A percentile compares a stretch with the other conserved stretches of the same genome.
Conservation (phyloP, 2,888 invertebrate species). For the Spatulosminthurus flaviceps region DNA sequence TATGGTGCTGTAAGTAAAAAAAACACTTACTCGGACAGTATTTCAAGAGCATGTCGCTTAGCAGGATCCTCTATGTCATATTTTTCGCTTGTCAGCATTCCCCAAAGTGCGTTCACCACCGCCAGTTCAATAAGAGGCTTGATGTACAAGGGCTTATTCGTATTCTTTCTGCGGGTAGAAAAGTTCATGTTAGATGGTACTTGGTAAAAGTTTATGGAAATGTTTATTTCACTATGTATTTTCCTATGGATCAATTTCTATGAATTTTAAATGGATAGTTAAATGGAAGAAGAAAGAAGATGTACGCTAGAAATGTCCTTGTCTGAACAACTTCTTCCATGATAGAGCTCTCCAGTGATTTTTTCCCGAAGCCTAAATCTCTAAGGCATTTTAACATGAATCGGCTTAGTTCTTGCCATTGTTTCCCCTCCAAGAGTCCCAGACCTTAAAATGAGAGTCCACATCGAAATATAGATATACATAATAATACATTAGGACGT, state of each 20-base stretch:
- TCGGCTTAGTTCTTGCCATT: constrained; percentile 57
- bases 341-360: constrained; percentile 56
- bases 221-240: no score
- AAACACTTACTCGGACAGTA: constrained; percentile 57
- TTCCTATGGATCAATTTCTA: no score
- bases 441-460: constrained; percentile 52
- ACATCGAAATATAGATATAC: neutral
- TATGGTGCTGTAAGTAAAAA: no score
- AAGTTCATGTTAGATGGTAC: no score
- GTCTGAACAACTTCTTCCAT: constrained; percentile 55
- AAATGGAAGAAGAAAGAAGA: neutral
- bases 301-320: constrained; percentile 52
- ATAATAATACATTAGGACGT: neutral
- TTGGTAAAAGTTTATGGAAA: neutral
- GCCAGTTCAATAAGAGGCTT: constrained; percentile 59
- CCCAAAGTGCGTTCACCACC: constrained; percentile 59
- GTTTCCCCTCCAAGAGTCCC: constrained; percentile 56
- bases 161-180: constrained; percentile 55
- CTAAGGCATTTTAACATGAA: constrained; percentile 55
- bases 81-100: constrained; percentile 59
- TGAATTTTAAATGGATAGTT: no score
- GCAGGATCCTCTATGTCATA: constrained; percentile 59
- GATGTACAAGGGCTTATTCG: constrained; percentile 55
- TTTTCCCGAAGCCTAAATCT: constrained; percentile 58
- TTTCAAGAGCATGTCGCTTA: constrained; percentile 52